Evolutionary conservation across 2,888 invertebrate species (phyloP), one percentile per base, ranked within the genome.

Genomic region (Ptilodon capucinus): DNA sequence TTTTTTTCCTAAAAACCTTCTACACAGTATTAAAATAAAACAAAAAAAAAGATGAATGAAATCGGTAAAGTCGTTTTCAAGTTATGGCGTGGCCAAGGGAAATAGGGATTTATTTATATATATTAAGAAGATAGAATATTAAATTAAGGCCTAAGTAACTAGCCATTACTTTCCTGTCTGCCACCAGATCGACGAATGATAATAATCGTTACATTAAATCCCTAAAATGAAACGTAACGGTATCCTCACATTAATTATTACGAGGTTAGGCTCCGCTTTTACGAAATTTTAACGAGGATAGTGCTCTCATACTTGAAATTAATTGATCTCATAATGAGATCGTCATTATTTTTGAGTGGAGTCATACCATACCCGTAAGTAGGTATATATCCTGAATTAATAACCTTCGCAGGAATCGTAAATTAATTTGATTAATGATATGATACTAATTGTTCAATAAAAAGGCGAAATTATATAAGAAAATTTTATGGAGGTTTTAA

Each of bases 391-490:
- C 44, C 39, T 39, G 38, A 48, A 51, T 60, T 55, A 48, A 52
- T 46, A 44, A 30, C 25, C n/a, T 35, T 35, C 19, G 9, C 32
- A 46, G 41, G 42, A 41, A 50, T 52, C 51, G 48, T 35, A 35
- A 35, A 9, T 18, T 48, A 46, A 48, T 64, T 60, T 45, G 36
- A 48, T 39, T 66, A 64, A 67, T 63, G 51, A 48, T 45, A 36
- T n/a, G n/a, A n/a, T 40, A 47, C 40, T 32, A 34, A 57, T 63
- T 63, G 54, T 64, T 64, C 53, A 67, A 57, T 53, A 51, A 39
- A 47, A 50, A 48, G 48, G 8, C 2, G 35, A 35, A 35, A 9
- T 5, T 30, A 11, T n/a, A n/a, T n/a, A n/a, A n/a, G n/a, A n/a
- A n/a, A n/a, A n/a, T n/a, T n/a, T n/a, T n/a, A n/a, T n/a, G n/a